Conservation (phyloP, 1,140 invertebrate genomes). For the Helicoverpa armigera region DNA sequence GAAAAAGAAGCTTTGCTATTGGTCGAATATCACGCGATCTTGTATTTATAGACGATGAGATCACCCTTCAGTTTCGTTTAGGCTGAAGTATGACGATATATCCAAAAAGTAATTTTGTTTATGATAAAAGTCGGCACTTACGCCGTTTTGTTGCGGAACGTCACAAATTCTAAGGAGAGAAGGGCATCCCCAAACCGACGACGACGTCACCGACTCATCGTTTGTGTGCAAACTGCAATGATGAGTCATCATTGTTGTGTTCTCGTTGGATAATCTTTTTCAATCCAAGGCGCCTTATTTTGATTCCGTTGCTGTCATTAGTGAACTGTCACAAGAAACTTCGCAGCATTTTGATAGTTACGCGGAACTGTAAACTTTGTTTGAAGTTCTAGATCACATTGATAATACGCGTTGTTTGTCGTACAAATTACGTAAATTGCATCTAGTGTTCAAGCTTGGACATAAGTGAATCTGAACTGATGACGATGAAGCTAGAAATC, state of each 20-base stretch:
- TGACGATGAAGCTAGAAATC: constrained; percentile 84
- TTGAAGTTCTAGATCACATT: constrained; percentile 51
- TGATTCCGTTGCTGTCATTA: constrained; percentile 75
- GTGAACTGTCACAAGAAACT: constrained; percentile 75
- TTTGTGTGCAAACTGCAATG: constrained; percentile 68
- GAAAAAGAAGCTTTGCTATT: constrained; percentile 61
- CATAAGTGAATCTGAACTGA: constrained; percentile 65
- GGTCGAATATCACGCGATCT: constrained; percentile 77
- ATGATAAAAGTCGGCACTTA: constrained; percentile 73
- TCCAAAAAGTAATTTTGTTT: constrained; percentile 68
- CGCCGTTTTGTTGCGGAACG: constrained; percentile 64
- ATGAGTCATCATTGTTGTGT: constrained; percentile 85
- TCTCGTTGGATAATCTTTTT: constrained; percentile 76
- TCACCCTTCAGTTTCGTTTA: constrained; percentile 77
- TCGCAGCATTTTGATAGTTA: constrained; percentile 59
- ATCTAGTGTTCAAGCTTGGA: constrained; percentile 59
- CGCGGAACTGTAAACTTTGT: constrained; percentile 56
- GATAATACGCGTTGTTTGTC: constrained; percentile 59
- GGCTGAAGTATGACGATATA: constrained; percentile 59
- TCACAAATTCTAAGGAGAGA: constrained; percentile 78
- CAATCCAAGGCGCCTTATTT: constrained; percentile 70
- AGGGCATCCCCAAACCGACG: constrained; percentile 83
- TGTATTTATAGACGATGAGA: constrained; percentile 75
- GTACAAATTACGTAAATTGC: constrained; percentile 71
- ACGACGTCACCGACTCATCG: constrained; percentile 71